phyloP scores from a whole-genome alignment of 2,888 invertebrate species.

The Unio pictorum region DNA sequence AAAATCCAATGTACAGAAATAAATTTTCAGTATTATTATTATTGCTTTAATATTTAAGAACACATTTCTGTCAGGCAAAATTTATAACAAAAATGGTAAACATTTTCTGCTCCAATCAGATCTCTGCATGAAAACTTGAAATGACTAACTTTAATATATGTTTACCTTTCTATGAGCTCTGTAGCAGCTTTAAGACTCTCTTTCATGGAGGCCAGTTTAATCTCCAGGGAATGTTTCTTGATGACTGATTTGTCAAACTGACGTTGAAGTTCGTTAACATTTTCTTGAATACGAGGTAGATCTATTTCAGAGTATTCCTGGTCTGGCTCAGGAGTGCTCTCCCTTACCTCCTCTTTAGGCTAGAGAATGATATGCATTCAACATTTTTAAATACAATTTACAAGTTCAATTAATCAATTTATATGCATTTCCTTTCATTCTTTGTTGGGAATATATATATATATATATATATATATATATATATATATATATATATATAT shows the following conservation, averaged over 20 bases:
- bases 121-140: no score
- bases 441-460: no score
- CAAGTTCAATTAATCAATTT: not conserved
- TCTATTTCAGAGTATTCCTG: conserved; percentile 66
- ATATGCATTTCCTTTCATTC: no score
- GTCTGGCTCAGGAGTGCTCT: conserved; percentile 44
- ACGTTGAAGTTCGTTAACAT: conserved; percentile 64
- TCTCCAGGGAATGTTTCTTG: conserved; percentile 69
- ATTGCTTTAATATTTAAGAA: no score
- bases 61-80: no score
- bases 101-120: no score
- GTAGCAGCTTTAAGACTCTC: conserved; percentile 68
- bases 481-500: no score
- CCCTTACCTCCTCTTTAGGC: conserved; percentile 37
- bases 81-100: not conserved
- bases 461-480: no score
- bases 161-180: conserved; percentile 65
- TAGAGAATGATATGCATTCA: conserved; percentile 11
- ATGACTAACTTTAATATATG: not conserved
- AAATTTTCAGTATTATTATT: no score
- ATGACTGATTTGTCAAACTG: conserved; percentile 69
- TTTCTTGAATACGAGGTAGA: conserved; percentile 62
- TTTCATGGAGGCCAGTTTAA: conserved; percentile 69
- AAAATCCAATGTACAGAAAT: no score
- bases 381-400: not conserved